Evolutionary conservation across 2,113 vertebrate species (phyloP).

Genomic region (Micronycteris hirsuta): DNA sequence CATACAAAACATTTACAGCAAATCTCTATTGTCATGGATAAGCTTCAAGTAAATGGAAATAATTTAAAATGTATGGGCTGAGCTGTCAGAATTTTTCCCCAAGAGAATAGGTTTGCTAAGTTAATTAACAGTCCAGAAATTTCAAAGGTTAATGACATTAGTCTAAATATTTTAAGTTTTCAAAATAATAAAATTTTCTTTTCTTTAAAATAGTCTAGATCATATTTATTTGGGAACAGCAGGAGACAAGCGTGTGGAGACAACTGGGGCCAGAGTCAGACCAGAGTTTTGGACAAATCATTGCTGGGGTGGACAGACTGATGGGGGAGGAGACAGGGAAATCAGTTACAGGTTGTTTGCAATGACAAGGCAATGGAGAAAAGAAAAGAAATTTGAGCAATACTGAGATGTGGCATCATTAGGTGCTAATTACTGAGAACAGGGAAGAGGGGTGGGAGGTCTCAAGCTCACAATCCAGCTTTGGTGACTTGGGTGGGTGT

Average conservation of each 20-base stretch:
- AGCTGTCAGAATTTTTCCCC: background rate
- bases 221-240: background rate
- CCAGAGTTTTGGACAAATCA: background rate
- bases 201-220: background rate
- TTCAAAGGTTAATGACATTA: background rate
- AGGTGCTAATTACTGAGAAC: background rate
- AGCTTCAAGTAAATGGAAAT: background rate
- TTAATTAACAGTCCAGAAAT: background rate
- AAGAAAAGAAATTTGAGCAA: background rate
- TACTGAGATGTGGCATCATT: background rate
- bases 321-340: background rate
- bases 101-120: background rate
- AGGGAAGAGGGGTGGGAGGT: background rate
- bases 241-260: background rate
- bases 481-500: background rate
- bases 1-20: background rate
- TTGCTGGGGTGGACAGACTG: background rate
- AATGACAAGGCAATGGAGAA: background rate
- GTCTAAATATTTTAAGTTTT: background rate
- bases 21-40: background rate
- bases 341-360: background rate
- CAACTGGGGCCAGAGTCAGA: background rate
- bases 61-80: background rate
- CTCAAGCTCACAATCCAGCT: background rate
- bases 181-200: background rate